Base-by-base conservation (phyloP, 2,113 vertebrate genomes). In the Manacus vitellinus region DNA sequence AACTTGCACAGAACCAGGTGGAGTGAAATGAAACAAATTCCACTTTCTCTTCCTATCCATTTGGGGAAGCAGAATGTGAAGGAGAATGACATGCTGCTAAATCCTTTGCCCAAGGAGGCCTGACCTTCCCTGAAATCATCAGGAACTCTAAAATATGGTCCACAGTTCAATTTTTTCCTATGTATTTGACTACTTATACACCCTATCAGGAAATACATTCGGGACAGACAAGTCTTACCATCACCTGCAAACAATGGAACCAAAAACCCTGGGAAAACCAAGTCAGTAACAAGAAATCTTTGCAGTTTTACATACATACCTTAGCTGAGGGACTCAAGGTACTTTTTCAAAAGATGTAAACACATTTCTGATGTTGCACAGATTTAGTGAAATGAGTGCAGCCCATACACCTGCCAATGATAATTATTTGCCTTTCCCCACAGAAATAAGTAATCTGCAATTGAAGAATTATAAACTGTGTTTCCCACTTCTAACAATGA, bases 1-100 rank as follows among this genome's bases (percentile, higher is more conserved):
- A 93, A 52, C n/a, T n/a, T 10, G 5, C 25, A 72, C 44, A 92
- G 71, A 77, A 85, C 49, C 62, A 95, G 66, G 63, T 9, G 27
- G 68, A 94, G 9, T 41, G 61, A 86, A 67, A 84, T 4, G 2
- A 74, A 92, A 82, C 22, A 39, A 90, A 84, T 70, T 43, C 47
- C 21, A 55, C 47, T 92, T 89, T 72, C 56, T 67, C 19, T 37
- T 76, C 77, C 52, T 61, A 61, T 10, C 31, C 73, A 58, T 85
- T 74, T 85, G 73, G 39, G 79, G 65, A 94, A 92, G 62, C 70
- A 85, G 55, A 88, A 52, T 67, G 83, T 47, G 67, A 94, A 96
- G 77, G 43, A 88, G 46, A 95, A 84, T 15, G 62, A 92, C 83
- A 89, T 28, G 18, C 31, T 91, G 85, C 73, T 75, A 81, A 94